phyloP scores from a whole-genome alignment of 2,888 invertebrate genomes.

The Bellardia bayeri region DNA sequence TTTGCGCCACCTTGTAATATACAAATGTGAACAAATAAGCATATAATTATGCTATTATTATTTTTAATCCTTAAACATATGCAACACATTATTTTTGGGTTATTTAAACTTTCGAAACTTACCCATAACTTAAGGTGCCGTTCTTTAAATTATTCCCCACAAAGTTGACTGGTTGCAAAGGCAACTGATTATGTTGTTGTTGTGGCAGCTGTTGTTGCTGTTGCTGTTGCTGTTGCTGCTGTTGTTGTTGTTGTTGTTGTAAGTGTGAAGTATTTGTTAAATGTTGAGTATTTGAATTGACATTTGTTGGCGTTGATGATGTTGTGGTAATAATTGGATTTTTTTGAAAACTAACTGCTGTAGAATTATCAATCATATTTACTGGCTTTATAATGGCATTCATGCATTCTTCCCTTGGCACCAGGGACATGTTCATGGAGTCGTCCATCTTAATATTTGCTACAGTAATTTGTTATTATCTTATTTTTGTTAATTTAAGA shows the following conservation, averaged over 20 bases:
- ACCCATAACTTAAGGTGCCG: slow-evolving; percentile 78
- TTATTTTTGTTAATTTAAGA: neutral
- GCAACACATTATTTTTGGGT: neutral
- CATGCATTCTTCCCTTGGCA: slow-evolving; percentile 77
- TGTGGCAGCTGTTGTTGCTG: slow-evolving; percentile 68
- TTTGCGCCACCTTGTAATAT: too few species aligned
- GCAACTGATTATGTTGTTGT: slow-evolving; percentile 72
- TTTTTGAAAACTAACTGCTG: slow-evolving; percentile 70
- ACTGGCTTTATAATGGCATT: slow-evolving; percentile 77
- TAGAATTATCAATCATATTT: slow-evolving; percentile 69
- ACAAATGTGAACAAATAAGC: neutral
- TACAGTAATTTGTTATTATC: slow-evolving; percentile 27
- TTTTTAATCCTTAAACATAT: neutral
- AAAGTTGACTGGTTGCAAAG: slow-evolving; percentile 76
- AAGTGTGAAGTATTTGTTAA: slow-evolving; percentile 73
- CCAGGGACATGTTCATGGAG: slow-evolving; percentile 78
- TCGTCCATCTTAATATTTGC: slow-evolving; percentile 77
- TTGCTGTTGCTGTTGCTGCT: slow-evolving; percentile 63
- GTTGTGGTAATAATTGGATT: slow-evolving; percentile 68
- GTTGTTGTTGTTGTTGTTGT: slow-evolving; percentile 67
- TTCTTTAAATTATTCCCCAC: slow-evolving; percentile 80
- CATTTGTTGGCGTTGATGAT: slow-evolving; percentile 70
- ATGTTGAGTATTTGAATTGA: slow-evolving; percentile 75
- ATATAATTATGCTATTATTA: slow-evolving; percentile 10
- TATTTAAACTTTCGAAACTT: slow-evolving; percentile 45